These are phyloP conservation scores for Vireo altiloquus DNA, from an alignment of 2,113 vertebrate genomes.

Conservation along the genomic window DNA sequence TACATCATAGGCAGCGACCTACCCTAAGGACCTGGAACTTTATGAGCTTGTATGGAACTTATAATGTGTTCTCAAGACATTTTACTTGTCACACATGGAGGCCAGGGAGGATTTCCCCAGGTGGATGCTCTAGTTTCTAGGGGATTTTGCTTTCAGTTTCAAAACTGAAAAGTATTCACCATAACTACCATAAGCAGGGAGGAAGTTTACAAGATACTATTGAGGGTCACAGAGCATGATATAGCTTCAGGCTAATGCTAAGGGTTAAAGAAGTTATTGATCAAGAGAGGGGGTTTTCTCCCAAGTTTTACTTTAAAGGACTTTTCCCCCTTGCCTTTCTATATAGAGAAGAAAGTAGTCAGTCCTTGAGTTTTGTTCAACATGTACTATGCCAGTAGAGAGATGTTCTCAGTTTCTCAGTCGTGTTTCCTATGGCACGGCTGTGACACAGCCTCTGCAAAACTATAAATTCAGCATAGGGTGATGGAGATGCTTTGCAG, in stretches of 20 bases:
- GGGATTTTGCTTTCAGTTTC: neutral
- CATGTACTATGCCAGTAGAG: neutral
- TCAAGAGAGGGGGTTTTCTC: neutral
- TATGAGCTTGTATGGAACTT: neutral
- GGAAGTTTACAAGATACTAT: neutral
- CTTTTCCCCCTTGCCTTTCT: neutral
- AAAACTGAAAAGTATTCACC: neutral
- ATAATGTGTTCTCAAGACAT: neutral
- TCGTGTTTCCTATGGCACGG: neutral
- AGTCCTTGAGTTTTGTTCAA: neutral
- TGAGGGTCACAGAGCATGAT: neutral
- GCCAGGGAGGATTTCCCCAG: neutral
- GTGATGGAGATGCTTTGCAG: neutral
- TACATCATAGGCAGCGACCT: neutral
- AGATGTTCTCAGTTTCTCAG: neutral
- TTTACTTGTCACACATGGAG: neutral
- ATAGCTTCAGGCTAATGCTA: neutral
- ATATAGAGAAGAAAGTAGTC: neutral
- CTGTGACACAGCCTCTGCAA: neutral
- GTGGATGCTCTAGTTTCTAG: neutral
- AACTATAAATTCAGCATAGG: neutral
- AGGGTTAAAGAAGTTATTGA: neutral
- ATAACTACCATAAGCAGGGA: neutral
- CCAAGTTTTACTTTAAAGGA: neutral
- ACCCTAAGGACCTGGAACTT: neutral